These are phyloP conservation scores for Platypus cylindrus DNA, from an alignment of 2,888 invertebrate species.

Conservation along the genomic window DNA sequence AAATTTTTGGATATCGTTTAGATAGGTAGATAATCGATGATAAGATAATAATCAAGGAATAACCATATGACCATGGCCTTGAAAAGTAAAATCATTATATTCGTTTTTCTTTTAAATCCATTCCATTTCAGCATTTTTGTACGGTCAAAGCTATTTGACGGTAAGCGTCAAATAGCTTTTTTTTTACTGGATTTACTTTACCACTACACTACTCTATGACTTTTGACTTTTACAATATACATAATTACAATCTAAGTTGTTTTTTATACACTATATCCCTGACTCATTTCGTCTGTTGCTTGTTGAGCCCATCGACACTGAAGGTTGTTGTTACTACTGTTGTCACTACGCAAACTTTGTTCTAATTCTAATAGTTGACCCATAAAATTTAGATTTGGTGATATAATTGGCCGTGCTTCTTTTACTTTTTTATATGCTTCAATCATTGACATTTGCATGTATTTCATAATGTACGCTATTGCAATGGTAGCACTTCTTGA, in stretches of 20 bases:
- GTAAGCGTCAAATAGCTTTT: too few relatives aligned
- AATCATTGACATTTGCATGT: slow-evolving; percentile 66
- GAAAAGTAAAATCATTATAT: too few relatives aligned
- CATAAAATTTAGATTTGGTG: slow-evolving; percentile 91
- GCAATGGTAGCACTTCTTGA: slow-evolving; percentile 90
- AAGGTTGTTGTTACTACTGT: slow-evolving; percentile 33
- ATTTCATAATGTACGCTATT: slow-evolving; percentile 89
- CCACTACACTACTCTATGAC: too few relatives aligned
- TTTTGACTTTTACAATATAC: too few relatives aligned
- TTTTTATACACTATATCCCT: slow-evolving; percentile 39
- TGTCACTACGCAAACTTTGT: slow-evolving; percentile 44
- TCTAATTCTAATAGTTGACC: slow-evolving; percentile 78
- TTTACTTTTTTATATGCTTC: slow-evolving; percentile 84
- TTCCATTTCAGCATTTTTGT: too few relatives aligned
- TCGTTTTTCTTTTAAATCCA: too few relatives aligned
- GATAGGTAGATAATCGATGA: too few relatives aligned
- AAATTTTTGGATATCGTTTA: too few relatives aligned
- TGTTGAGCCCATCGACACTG: slow-evolving; percentile 42
- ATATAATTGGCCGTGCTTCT: slow-evolving; percentile 75
- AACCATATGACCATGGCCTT: too few relatives aligned
- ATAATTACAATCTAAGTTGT: not conserved
- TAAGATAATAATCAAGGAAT: too few relatives aligned
- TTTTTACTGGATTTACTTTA: not conserved
- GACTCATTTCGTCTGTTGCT: slow-evolving; percentile 39
- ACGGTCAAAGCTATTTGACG: too few relatives aligned